Conservation (phyloP, 1,140 invertebrate species). For the Olivierus martensii region DNA sequence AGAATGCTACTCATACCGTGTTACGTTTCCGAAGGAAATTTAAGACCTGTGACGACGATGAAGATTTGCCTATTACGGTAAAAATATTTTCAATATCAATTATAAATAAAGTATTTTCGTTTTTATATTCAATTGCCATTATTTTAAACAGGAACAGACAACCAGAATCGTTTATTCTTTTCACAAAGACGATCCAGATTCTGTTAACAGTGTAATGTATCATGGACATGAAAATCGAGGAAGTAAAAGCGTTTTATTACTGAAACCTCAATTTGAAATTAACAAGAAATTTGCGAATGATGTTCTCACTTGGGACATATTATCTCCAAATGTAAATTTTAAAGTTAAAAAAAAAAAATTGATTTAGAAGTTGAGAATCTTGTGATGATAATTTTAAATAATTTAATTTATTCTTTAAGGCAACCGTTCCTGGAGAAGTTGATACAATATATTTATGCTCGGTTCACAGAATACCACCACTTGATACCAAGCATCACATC, state of each 20-base stretch:
- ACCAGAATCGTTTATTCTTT: constrained; percentile 23
- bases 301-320: constrained; percentile 12
- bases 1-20: constrained; percentile 23
- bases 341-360: too few species aligned
- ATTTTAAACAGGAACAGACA: constrained; percentile 20
- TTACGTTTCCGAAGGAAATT: constrained; percentile 20
- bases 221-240: constrained; percentile 19
- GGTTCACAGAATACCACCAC: neutral
- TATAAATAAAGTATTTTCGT: neutral
- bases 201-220: constrained; percentile 17
- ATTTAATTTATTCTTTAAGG: neutral
- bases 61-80: constrained; percentile 11
- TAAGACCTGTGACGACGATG: constrained; percentile 22
- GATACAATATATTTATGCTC: neutral
- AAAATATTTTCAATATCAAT: neutral
- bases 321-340: constrained; percentile 11
- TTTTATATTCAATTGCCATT: neutral
- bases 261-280: neutral
- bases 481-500: neutral
- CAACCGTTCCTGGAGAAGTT: neutral
- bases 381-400: too few species aligned
- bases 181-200: constrained; percentile 21
- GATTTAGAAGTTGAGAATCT: too few species aligned
- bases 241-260: constrained; percentile 14
- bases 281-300: neutral